Conservation (phyloP, 2,888 invertebrate genomes). For the Pseudococcus jackbeardsleyi region DNA sequence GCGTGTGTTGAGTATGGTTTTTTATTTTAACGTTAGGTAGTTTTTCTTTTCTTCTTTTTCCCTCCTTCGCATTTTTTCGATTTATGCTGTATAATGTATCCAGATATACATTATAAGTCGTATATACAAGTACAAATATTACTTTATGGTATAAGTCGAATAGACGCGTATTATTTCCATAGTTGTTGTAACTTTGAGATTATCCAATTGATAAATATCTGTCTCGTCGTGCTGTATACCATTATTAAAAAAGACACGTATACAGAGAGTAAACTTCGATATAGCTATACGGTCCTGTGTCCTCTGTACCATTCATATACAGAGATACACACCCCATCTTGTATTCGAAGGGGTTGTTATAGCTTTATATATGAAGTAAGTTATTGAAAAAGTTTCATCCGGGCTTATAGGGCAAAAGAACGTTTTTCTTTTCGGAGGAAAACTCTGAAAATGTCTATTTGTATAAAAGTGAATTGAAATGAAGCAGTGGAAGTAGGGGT, state of each 20-base stretch:
- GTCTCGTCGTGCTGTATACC: background rate
- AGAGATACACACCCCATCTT: background rate
- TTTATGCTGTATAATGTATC: background rate
- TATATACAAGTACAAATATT: slow-evolving; percentile 6
- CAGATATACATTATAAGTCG: slow-evolving; percentile 10
- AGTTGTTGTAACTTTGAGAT: slow-evolving; percentile 39
- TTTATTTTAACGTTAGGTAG: slow-evolving; percentile 16
- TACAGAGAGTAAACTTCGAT: background rate
- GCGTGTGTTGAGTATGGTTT: background rate
- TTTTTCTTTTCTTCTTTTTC: background rate
- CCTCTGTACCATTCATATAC: background rate
- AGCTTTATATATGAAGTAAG: slow-evolving; percentile 28
- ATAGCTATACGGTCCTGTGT: background rate
- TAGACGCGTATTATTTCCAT: slow-evolving; percentile 31
- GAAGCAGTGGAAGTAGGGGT: slow-evolving; percentile 2
- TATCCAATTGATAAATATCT: slow-evolving; percentile 55
- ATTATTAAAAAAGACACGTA: background rate
- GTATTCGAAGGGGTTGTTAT: slow-evolving; percentile 13
- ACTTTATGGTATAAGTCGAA: slow-evolving; percentile 6
- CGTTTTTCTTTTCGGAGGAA: slow-evolving; percentile 35
- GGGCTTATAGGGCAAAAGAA: background rate
- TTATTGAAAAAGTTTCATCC: slow-evolving; percentile 51
- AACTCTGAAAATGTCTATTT: slow-evolving; percentile 48
- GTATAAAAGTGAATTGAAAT: slow-evolving; percentile 61
- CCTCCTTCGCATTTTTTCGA: background rate